Percentiles rank a stretch among this genome's conserved stretches.
phyloP scores from a whole-genome alignment of 2,113 vertebrate species.

The Nycticorax nycticorax region DNA sequence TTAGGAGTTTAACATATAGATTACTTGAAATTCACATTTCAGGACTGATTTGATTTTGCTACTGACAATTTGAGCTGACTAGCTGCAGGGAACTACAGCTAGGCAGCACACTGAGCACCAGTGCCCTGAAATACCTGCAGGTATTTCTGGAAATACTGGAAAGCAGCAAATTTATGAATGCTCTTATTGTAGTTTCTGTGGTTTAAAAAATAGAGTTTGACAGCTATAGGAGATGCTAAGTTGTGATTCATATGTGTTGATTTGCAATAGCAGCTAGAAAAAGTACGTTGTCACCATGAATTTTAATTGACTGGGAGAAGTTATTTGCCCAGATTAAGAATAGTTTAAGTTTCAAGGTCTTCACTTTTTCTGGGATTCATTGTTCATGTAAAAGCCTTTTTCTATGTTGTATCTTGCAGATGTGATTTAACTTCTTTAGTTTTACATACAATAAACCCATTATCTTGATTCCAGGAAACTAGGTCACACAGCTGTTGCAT shows the following conservation, averaged over 20 bases:
- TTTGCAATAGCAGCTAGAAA: neutral
- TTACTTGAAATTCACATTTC: neutral
- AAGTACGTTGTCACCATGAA: neutral
- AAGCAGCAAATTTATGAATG: neutral
- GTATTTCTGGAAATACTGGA: neutral
- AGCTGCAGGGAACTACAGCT: neutral
- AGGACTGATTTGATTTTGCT: neutral
- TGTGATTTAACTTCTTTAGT: neutral
- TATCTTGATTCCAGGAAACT: neutral
- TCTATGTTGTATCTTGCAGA: neutral
- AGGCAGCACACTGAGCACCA: neutral
- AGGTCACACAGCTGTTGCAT: neutral
- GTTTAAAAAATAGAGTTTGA: neutral
- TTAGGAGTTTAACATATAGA: neutral
- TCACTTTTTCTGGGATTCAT: neutral
- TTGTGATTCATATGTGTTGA: neutral
- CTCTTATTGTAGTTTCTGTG: neutral
- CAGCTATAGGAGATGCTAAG: neutral
- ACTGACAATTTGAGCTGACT: neutral
- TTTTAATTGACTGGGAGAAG: neutral
- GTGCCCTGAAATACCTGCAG: neutral
- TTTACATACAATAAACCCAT: neutral
- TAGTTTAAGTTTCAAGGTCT: neutral
- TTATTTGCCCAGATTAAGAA: neutral
- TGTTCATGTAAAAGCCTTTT: neutral